These are phyloP conservation scores for Tapirus indicus DNA, from an alignment of 2,797 vertebrate species.

Conservation along the genomic window DNA sequence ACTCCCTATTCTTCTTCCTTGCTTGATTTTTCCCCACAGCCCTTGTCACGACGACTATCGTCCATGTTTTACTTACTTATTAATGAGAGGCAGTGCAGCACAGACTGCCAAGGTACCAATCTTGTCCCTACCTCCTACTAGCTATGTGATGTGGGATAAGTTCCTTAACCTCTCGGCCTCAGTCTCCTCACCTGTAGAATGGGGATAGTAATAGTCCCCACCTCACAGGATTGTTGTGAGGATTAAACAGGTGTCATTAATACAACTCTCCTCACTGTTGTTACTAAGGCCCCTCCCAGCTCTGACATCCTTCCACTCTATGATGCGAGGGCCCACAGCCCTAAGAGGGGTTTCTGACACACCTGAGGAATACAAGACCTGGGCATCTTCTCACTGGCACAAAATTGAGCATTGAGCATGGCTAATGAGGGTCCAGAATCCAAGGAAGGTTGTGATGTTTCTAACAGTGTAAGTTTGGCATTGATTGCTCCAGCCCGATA, in stretches of 20 bases:
- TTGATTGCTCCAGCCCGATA: neutral
- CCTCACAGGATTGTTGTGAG: neutral
- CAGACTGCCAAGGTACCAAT: neutral
- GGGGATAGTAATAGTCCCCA: neutral
- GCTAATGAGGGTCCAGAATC: fast-evolving
- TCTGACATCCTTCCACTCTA: neutral
- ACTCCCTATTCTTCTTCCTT: neutral
- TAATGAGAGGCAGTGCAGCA: neutral
- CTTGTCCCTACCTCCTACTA: neutral
- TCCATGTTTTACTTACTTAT: neutral
- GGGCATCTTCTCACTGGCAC: neutral
- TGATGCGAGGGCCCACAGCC: neutral
- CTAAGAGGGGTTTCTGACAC: neutral
- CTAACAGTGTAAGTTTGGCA: neutral
- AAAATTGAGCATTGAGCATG: neutral
- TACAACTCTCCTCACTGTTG: neutral
- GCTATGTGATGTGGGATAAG: neutral
- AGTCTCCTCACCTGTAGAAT: neutral
- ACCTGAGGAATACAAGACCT: fast-evolving
- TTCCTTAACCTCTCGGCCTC: neutral
- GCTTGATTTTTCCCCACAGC: neutral
- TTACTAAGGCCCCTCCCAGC: neutral
- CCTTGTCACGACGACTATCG: neutral
- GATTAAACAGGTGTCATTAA: neutral
- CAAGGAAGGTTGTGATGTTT: neutral